Evolutionary conservation across 2,888 invertebrate species (phyloP).

Genomic region (Protonemura montana): DNA sequence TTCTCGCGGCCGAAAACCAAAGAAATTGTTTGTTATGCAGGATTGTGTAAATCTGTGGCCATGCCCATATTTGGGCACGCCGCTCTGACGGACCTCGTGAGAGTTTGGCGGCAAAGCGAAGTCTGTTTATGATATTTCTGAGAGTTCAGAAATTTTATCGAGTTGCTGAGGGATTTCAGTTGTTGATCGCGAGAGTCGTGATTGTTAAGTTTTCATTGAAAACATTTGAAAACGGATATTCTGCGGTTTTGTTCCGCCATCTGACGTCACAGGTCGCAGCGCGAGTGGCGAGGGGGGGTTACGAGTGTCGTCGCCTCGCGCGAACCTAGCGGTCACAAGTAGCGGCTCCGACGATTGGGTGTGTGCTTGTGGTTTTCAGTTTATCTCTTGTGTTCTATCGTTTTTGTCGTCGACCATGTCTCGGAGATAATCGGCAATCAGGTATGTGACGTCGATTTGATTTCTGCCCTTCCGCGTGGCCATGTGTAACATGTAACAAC

Average conservation of each 20-base stretch:
- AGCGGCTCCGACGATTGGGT: neutral
- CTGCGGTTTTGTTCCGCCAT: neutral
- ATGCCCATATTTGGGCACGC: constrained; percentile 12
- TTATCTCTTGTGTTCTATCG: neutral
- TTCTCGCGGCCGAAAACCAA: neutral
- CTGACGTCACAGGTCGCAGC: neutral
- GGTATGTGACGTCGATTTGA: neutral
- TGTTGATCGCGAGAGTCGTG: neutral
- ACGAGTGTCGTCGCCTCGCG: neutral
- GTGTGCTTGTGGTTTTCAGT: neutral
- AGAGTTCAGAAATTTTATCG: neutral
- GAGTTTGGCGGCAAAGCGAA: neutral
- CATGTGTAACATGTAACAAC: neutral
- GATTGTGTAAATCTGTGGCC: neutral
- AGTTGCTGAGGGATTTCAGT: neutral
- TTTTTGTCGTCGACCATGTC: neutral
- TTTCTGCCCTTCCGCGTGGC: neutral
- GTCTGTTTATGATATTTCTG: neutral
- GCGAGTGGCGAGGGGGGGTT: neutral
- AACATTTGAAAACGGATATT: constrained; percentile 7
- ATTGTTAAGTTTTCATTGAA: neutral
- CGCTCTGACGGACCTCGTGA: neutral
- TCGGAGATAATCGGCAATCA: constrained; percentile 7
- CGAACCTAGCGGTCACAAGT: neutral
- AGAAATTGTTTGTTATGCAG: neutral